These are phyloP conservation scores for Heliconius congener DNA, from an alignment of 1,140 invertebrate genomes.

Conservation along the genomic window DNA sequence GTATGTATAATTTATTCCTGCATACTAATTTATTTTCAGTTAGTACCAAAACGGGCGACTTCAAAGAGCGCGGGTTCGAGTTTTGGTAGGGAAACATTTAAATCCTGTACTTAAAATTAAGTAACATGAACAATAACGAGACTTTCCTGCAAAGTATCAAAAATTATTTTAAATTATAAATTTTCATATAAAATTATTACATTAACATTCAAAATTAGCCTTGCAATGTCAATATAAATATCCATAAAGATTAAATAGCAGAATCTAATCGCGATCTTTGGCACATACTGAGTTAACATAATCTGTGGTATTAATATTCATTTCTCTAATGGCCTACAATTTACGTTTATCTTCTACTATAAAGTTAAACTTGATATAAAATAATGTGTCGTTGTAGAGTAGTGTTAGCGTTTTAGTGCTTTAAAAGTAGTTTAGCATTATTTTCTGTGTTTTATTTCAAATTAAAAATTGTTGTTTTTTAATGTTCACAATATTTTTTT, in stretches of 20 bases:
- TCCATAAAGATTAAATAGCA: slow-evolving; percentile 20
- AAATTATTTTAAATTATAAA: neutral
- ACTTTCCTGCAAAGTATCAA: too few relatives aligned
- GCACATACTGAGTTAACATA: slow-evolving; percentile 32
- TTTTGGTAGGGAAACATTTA: too few relatives aligned
- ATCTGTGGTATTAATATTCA: slow-evolving; percentile 33
- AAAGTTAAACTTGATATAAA: slow-evolving; percentile 40
- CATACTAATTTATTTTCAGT: too few relatives aligned
- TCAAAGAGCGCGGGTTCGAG: too few relatives aligned
- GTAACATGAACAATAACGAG: too few relatives aligned
- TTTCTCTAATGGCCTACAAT: slow-evolving; percentile 39
- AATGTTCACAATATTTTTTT: too few relatives aligned
- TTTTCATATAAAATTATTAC: neutral
- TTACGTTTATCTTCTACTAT: slow-evolving; percentile 44
- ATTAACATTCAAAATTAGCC: slow-evolving; percentile 2
- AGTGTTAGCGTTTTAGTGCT: slow-evolving; percentile 8
- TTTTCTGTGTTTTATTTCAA: neutral
- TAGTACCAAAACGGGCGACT: too few relatives aligned
- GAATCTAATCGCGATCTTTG: slow-evolving; percentile 32
- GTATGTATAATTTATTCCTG: too few relatives aligned
- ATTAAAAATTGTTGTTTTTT: neutral
- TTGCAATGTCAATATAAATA: slow-evolving; percentile 18
- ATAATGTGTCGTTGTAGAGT: slow-evolving; percentile 40
- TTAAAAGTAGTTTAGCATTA: neutral
- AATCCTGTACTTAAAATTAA: too few relatives aligned